phyloP scores from a whole-genome alignment of 2,797 vertebrate species.

The Eulemur coronatus region DNA sequence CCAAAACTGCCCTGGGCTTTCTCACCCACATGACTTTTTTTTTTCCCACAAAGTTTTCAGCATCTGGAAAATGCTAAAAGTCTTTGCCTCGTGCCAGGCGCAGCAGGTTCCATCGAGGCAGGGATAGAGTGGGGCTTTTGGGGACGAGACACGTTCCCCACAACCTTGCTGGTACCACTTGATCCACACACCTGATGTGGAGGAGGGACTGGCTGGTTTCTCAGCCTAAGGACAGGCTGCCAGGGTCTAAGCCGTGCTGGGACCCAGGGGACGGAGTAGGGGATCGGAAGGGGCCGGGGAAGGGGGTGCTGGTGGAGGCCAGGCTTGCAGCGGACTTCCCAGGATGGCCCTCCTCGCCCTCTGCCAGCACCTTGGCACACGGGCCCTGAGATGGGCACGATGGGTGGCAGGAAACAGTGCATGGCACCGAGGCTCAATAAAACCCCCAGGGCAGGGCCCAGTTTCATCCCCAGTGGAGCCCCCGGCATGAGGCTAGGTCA shows the following conservation, averaged over 20 bases:
- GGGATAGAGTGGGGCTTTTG: not conserved
- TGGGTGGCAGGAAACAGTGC: not conserved
- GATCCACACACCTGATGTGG: accelerated
- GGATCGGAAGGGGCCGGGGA: accelerated
- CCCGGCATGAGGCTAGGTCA: not conserved
- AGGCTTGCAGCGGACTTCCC: not conserved
- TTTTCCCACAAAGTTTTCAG: not conserved
- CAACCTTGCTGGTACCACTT: accelerated
- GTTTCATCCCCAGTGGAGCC: not conserved
- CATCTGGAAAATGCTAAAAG: not conserved
- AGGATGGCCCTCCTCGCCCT: not conserved
- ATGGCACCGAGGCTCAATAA: not conserved
- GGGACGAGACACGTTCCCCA: too few species aligned
- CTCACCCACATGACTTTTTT: not conserved
- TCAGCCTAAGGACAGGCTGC: not conserved
- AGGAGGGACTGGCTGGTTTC: not conserved
- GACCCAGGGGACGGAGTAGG: accelerated
- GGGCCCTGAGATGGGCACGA: not conserved
- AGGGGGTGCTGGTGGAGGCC: not conserved
- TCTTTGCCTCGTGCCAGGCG: not conserved
- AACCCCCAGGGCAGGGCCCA: accelerated
- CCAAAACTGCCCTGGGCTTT: not conserved
- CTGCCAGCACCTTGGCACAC: not conserved
- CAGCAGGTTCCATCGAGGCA: not conserved
- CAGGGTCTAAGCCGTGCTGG: not conserved